A percentile compares a stretch with the other conserved stretches of the same genome.
Evolutionary conservation across 2,888 invertebrate genomes (phyloP).

Genomic region (Pseudeuparius sepicola): DNA sequence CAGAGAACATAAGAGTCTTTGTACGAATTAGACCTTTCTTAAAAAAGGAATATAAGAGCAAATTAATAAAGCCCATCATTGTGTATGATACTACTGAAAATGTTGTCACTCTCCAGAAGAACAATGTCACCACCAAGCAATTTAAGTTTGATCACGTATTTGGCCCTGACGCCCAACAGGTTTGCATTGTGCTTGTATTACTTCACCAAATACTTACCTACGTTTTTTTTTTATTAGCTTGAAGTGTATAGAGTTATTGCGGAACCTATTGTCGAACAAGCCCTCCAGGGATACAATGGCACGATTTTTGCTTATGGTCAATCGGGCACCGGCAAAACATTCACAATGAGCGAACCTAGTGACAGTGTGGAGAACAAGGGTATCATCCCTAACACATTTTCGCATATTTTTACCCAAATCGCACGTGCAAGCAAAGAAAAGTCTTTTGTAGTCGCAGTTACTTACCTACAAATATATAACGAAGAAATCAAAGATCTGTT

Average conservation of each 20-base stretch:
- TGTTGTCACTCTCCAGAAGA: conserved; percentile 68
- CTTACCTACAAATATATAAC: conserved; percentile 98
- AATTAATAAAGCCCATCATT: conserved; percentile 62
- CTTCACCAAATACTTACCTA: too few species aligned
- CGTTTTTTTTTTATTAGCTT: too few species aligned
- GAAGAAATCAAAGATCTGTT: conserved; percentile 96
- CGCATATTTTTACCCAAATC: conserved; percentile 96
- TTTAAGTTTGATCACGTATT: conserved; percentile 96
- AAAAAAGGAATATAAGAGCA: conserved; percentile 67
- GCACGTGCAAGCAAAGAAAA: conserved; percentile 73
- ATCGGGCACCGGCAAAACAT: conserved; percentile 97
- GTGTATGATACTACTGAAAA: conserved; percentile 67
- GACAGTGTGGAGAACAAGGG: conserved; percentile 83
- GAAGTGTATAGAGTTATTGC: conserved; percentile 96
- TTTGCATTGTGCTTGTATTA: too few species aligned
- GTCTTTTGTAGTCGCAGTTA: conserved; percentile 86
- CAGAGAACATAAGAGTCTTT: conserved; percentile 92
- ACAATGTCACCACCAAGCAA: conserved; percentile 59
- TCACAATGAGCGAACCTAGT: conserved; percentile 93
- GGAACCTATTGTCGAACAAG: conserved; percentile 92
- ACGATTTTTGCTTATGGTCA: conserved; percentile 85
- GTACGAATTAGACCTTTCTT: conserved; percentile 91
- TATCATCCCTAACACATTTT: conserved; percentile 98
- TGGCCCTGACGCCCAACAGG: conserved; percentile 72
- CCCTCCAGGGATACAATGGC: conserved; percentile 94